Conservation (phyloP, 2,888 invertebrate genomes). For the Esperia sulphurella region DNA sequence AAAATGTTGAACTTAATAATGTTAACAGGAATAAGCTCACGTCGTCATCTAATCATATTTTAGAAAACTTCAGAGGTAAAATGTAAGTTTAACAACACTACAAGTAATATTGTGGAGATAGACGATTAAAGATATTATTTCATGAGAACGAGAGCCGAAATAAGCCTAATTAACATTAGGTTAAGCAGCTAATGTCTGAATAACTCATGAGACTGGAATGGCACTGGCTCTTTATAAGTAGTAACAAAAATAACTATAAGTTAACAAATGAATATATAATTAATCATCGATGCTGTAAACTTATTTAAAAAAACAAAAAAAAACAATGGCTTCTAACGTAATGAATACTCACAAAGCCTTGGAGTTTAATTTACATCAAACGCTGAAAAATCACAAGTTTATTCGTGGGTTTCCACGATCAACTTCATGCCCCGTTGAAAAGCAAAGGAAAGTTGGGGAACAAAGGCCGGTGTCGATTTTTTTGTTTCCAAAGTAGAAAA, state of each 20-base stretch:
- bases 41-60: too few species aligned
- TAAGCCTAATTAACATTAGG: too few species aligned
- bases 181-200: too few species aligned
- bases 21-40: too few species aligned
- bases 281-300: constrained; percentile 27
- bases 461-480: constrained; percentile 59
- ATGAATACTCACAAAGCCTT: constrained; percentile 33
- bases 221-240: not conserved
- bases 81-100: too few species aligned
- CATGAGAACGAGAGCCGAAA: too few species aligned
- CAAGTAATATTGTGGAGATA: too few species aligned
- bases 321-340: constrained; percentile 36
- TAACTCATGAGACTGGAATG: too few species aligned
- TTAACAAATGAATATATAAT: constrained; percentile 23
- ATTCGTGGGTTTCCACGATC: constrained; percentile 55
- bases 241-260: not conserved
- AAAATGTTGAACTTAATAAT: too few species aligned
- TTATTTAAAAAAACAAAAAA: constrained; percentile 27
- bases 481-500: constrained; percentile 63
- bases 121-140: too few species aligned
- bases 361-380: constrained; percentile 63
- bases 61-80: too few species aligned
- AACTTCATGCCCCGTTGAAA: constrained; percentile 65
- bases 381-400: constrained; percentile 59
- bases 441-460: constrained; percentile 65